phyloP scores from a whole-genome alignment of 2,797 vertebrate genomes.

The Hippopotamyrus pictus region DNA sequence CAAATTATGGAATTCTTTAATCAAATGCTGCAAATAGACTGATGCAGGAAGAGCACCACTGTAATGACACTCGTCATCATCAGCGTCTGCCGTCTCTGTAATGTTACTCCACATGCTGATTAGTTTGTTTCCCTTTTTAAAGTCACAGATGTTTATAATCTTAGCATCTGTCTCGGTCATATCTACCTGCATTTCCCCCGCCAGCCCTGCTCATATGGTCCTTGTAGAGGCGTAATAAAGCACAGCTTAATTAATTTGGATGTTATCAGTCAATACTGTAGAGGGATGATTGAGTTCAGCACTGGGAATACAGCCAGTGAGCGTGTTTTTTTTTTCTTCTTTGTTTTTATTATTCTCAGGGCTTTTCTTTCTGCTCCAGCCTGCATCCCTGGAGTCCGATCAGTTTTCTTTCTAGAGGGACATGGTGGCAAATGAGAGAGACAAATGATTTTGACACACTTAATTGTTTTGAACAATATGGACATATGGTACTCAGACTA shows the following conservation, averaged over 20 bases:
- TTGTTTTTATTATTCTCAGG: not conserved
- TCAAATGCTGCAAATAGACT: not conserved
- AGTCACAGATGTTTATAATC: conserved; percentile 11
- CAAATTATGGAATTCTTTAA: not conserved
- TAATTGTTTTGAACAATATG: not conserved
- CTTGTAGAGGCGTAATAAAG: not conserved
- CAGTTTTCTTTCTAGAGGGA: not conserved
- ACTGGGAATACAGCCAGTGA: not conserved
- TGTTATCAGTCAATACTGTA: conserved; percentile 15
- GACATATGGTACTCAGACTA: not conserved
- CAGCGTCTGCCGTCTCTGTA: not conserved
- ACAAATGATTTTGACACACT: not conserved
- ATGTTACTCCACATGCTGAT: not conserved
- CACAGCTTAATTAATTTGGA: conserved; percentile 15
- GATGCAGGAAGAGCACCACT: not conserved
- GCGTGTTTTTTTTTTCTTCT: not conserved
- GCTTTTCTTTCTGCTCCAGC: not conserved
- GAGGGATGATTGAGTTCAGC: conserved; percentile 8
- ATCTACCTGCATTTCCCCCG: not conserved
- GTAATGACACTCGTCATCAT: too few relatives aligned
- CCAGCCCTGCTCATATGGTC: not conserved
- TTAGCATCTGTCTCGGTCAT: not conserved
- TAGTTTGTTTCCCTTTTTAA: not conserved
- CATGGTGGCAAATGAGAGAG: not conserved
- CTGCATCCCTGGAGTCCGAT: not conserved